Percentiles rank a stretch among this genome's conserved stretches.
Conservation (phyloP, 2,797 vertebrate genomes). For the Phataginus tetradactyla region DNA sequence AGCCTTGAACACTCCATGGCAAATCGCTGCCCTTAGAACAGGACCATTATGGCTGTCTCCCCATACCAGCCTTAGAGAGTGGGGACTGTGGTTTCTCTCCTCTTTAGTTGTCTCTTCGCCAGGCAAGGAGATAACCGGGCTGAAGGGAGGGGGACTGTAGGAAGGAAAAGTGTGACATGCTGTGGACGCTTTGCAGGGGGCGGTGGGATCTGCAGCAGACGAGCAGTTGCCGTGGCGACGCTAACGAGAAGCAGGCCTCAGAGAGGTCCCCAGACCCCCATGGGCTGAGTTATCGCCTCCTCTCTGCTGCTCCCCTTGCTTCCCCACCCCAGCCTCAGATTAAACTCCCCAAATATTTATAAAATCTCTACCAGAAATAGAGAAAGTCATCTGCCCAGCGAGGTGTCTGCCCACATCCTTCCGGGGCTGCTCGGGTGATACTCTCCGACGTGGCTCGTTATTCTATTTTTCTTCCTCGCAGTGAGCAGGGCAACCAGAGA, state of each 20-base stretch:
- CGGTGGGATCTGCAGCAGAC: conserved; percentile 87
- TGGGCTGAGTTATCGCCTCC: conserved; percentile 81
- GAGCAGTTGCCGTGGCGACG: conserved; percentile 84
- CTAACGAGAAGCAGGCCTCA: conserved; percentile 88
- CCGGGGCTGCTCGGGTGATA: conserved; percentile 65
- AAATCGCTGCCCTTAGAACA: not conserved
- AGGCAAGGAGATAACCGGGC: not conserved
- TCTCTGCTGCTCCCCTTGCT: conserved; percentile 57
- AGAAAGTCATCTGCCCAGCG: conserved; percentile 74
- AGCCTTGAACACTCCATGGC: not conserved
- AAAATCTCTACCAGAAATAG: conserved; percentile 84
- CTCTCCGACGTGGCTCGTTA: conserved; percentile 42
- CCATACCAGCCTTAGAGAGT: not conserved
- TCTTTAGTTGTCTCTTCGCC: not conserved
- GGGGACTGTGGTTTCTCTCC: not conserved
- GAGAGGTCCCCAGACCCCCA: conserved; percentile 75
- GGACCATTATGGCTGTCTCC: not conserved
- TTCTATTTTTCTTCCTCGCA: conserved; percentile 68
- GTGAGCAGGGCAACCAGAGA: not conserved
- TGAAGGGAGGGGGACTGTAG: not conserved
- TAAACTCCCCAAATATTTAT: conserved; percentile 83
- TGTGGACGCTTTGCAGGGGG: conserved; percentile 83
- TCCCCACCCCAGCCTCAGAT: conserved; percentile 66
- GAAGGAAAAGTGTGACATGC: conserved; percentile 82
- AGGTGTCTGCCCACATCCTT: conserved; percentile 73